Evolutionary conservation across 1,140 invertebrate genomes (phyloP), one percentile per base, ranked within the genome.

Genomic region (Heliconius eleuchia): DNA sequence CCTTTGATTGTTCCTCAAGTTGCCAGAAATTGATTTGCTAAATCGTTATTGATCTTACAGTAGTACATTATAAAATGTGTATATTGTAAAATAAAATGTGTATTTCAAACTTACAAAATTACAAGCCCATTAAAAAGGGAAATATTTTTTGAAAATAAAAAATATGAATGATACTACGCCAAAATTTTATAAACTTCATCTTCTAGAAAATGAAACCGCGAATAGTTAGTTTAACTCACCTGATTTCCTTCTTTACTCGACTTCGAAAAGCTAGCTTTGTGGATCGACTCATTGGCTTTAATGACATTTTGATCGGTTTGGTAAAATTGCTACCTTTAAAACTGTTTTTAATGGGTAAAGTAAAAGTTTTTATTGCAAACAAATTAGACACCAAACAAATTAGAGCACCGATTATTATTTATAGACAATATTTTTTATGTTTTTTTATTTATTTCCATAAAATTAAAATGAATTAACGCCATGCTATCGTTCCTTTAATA

Each of bases 241-340:
- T 37, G 34, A 37, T 37, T 37, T 37, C 34, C 34, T 37, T 1
- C 87, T 91, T 91, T 91, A 90, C 89, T 91, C 86, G 85, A 92
- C 91, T 91, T 85, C 81, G 85, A 90, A 92, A 91, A 86, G 87
- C 86, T 88, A 91, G 91, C 89, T 91, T 88, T 89, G 86, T 84
- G 79, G 80, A 88, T 77, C 83, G 84, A 88, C 84, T 89, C 88
- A 84, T 85, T 89, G 87, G 80, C 88, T 90, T 90, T 86, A 89
- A 91, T 87, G 88, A 91, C 87, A 89, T 89, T 89, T 87, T 74
- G 85, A 82, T 78, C 88, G 90, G 86, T 91, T 92, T 88, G 79
- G 79, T 74, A 83, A 89, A 91, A 87, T 90, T 90, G 73, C 70
- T 80, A 79, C 79, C 77, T 76, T 76, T 80, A 39, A 80, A 76